These are phyloP conservation scores for Miichthys miiuy DNA, from an alignment of 2,797 vertebrate species.

Conservation along the genomic window DNA sequence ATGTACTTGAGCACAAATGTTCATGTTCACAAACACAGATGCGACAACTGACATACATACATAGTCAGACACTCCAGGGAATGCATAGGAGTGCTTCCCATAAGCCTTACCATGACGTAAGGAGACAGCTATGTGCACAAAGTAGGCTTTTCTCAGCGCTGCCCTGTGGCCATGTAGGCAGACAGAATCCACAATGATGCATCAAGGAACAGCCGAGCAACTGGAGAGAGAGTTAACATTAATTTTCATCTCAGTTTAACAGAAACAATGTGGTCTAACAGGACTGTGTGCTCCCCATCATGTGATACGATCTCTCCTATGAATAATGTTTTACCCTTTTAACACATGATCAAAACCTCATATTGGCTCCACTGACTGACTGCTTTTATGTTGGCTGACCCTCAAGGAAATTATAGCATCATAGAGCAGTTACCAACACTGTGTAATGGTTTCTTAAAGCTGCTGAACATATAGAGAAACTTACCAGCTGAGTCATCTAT, in stretches of 20 bases:
- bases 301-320: conserved; percentile 46
- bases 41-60: conserved; percentile 38
- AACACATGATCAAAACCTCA: conserved; percentile 51
- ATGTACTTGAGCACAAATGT: conserved; percentile 17
- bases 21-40: conserved; percentile 26
- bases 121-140: conserved; percentile 76
- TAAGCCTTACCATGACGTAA: conserved; percentile 76
- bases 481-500: background rate
- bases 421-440: background rate
- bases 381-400: conserved; percentile 22
- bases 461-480: background rate
- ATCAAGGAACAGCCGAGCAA: conserved; percentile 47
- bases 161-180: conserved; percentile 66
- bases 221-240: conserved; percentile 33
- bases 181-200: conserved; percentile 61
- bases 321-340: conserved; percentile 41
- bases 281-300: conserved; percentile 13
- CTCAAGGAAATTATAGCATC: background rate
- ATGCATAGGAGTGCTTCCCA: conserved; percentile 73
- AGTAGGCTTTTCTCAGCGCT: conserved; percentile 71
- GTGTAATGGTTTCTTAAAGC: background rate
- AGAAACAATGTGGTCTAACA: conserved; percentile 43
- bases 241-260: conserved; percentile 34
- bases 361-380: conserved; percentile 23
- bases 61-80: conserved; percentile 66